phyloP scores from a whole-genome alignment of 2,888 invertebrate species.

The Hemithea aestivaria region DNA sequence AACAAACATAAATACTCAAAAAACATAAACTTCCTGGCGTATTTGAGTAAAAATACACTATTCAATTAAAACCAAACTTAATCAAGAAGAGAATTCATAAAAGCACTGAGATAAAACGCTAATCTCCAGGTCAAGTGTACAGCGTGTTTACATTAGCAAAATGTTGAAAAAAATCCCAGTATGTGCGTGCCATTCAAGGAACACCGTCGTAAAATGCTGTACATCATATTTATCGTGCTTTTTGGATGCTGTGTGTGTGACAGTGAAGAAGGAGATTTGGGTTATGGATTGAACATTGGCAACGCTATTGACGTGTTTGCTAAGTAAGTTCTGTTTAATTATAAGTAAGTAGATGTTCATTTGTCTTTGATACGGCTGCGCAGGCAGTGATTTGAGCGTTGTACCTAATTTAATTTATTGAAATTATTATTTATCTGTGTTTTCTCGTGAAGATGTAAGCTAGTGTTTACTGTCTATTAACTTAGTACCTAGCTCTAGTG shows the following conservation, averaged over 20 bases:
- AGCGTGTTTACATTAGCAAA: conserved; percentile 64
- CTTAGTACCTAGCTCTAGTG: no score
- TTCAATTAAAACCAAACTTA: no score
- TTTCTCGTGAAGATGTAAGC: no score
- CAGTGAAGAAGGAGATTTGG: conserved; percentile 55
- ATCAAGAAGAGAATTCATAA: no score
- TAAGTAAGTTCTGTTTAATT: conserved; percentile 52
- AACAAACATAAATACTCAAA: no score
- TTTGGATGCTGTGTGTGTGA: conserved; percentile 43
- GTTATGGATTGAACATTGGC: conserved; percentile 63
- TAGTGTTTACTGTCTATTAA: no score
- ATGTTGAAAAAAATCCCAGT: conserved; percentile 69
- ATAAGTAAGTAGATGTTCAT: background rate
- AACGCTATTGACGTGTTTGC: conserved; percentile 71
- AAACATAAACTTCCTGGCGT: no score
- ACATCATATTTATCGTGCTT: conserved; percentile 38
- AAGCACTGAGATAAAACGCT: conserved; percentile 31
- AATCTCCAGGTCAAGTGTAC: conserved; percentile 75
- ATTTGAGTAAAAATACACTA: conserved; percentile 24
- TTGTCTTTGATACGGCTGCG: no score
- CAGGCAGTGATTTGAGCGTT: no score
- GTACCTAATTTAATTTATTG: no score
- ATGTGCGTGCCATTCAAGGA: conserved; percentile 41
- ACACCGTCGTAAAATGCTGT: conserved; percentile 33
- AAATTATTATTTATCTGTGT: no score